Percentiles rank a stretch among this genome's conserved stretches.
Evolutionary conservation across 2,888 invertebrate genomes (phyloP).

Genomic region (Eurytoma adleriae): DNA sequence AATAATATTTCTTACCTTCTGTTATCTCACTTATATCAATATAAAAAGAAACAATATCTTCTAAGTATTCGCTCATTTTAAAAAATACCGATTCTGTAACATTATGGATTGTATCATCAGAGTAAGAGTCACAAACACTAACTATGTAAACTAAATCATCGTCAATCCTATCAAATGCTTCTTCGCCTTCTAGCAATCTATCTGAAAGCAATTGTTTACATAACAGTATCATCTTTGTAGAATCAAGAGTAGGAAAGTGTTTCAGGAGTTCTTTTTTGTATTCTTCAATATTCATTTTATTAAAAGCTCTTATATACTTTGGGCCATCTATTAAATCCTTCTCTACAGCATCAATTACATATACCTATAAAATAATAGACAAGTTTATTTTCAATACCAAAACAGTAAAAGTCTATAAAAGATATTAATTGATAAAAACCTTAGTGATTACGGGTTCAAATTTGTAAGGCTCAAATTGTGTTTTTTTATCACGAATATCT

Average conservation of each 20-base stretch:
- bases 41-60: constrained; percentile 79
- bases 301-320: constrained; percentile 79
- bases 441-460: constrained; percentile 43
- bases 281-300: constrained; percentile 78
- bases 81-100: constrained; percentile 76
- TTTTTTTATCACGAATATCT: constrained; percentile 81
- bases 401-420: background rate
- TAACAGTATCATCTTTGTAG: constrained; percentile 75
- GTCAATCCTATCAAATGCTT: constrained; percentile 73
- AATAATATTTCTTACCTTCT: constrained; percentile 75
- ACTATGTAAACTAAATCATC: constrained; percentile 73
- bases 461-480: constrained; percentile 78
- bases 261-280: constrained; percentile 79
- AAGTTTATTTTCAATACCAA: background rate
- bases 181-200: constrained; percentile 74
- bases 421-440: constrained; percentile 32
- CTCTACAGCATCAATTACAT: constrained; percentile 79
- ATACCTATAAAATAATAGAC: constrained; percentile 73
- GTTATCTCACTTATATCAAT: constrained; percentile 79
- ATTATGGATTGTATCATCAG: constrained; percentile 59
- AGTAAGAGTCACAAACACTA: constrained; percentile 75
- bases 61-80: constrained; percentile 79
- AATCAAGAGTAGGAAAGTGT: constrained; percentile 74
- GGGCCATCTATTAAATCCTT: constrained; percentile 82
- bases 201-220: constrained; percentile 59